Evolutionary conservation across 2,113 vertebrate genomes (phyloP).

Genomic region (Syrmaticus mikado): DNA sequence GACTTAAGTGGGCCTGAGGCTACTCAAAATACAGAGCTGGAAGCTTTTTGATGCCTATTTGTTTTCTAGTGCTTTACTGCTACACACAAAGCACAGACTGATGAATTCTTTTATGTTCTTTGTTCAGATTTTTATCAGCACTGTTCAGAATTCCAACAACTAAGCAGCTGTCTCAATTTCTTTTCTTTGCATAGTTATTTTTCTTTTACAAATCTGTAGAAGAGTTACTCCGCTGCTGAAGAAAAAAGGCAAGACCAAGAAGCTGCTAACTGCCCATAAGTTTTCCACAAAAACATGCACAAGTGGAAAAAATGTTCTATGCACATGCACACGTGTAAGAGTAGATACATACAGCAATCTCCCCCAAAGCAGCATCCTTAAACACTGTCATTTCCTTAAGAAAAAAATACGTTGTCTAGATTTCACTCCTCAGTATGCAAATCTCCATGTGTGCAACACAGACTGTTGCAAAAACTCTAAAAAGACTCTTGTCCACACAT

Average conservation of each 20-base stretch:
- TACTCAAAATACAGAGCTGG: conserved; percentile 2
- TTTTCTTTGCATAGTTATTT: not conserved
- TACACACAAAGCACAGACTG: not conserved
- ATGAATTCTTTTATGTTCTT: not conserved
- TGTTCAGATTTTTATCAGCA: not conserved
- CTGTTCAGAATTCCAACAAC: conserved; percentile 24
- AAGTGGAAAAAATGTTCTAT: not conserved
- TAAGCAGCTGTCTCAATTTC: conserved; percentile 11
- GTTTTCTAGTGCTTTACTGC: conserved; percentile 12
- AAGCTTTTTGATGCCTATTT: not conserved
- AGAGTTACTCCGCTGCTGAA: not conserved
- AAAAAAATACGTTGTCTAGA: not conserved
- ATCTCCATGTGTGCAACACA: not conserved
- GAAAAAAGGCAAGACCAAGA: not conserved
- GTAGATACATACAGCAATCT: not conserved
- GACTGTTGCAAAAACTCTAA: not conserved
- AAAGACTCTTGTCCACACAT: not conserved
- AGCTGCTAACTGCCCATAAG: not conserved
- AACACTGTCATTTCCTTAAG: not conserved
- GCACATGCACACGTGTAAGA: not conserved
- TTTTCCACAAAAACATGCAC: not conserved
- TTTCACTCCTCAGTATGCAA: not conserved
- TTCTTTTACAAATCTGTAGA: not conserved
- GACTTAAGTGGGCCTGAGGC: not conserved
- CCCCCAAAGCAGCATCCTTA: not conserved